Evolutionary conservation across 2,113 vertebrate species (phyloP).

Genomic region (Plectropomus leopardus): DNA sequence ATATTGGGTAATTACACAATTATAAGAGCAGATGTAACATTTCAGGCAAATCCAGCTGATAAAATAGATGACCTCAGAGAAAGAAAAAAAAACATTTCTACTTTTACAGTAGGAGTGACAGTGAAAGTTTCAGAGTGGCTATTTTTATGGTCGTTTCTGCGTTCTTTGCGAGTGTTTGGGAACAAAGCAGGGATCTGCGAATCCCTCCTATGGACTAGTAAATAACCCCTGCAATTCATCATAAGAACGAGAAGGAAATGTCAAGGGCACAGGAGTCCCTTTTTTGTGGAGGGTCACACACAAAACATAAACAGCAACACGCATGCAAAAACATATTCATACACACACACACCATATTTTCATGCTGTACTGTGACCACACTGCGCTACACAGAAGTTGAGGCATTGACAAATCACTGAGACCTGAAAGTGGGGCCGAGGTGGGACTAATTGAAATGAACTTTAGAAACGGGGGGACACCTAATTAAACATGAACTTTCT

Average conservation of each 20-base stretch:
- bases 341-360: slow-evolving; percentile 53
- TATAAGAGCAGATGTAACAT: neutral
- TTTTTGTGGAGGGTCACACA: slow-evolving; percentile 75
- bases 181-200: slow-evolving; percentile 71
- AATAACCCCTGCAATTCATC: slow-evolving; percentile 82
- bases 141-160: slow-evolving; percentile 62
- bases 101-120: slow-evolving; percentile 20
- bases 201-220: slow-evolving; percentile 72
- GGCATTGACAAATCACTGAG: slow-evolving; percentile 85
- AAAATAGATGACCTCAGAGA: neutral
- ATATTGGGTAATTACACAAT: neutral
- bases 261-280: slow-evolving; percentile 82
- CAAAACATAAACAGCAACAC: slow-evolving; percentile 74
- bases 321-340: slow-evolving; percentile 55
- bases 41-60: neutral
- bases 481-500: slow-evolving; percentile 94
- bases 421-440: slow-evolving; percentile 83
- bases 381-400: slow-evolving; percentile 67
- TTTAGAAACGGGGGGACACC: slow-evolving; percentile 87
- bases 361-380: slow-evolving; percentile 62
- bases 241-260: slow-evolving; percentile 80
- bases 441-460: slow-evolving; percentile 96
- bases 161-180: slow-evolving; percentile 60
- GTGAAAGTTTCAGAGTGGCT: slow-evolving; percentile 56
- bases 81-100: neutral